Base-by-base conservation (phyloP, 2,888 invertebrate genomes). In the Heteropelma amictum region DNA sequence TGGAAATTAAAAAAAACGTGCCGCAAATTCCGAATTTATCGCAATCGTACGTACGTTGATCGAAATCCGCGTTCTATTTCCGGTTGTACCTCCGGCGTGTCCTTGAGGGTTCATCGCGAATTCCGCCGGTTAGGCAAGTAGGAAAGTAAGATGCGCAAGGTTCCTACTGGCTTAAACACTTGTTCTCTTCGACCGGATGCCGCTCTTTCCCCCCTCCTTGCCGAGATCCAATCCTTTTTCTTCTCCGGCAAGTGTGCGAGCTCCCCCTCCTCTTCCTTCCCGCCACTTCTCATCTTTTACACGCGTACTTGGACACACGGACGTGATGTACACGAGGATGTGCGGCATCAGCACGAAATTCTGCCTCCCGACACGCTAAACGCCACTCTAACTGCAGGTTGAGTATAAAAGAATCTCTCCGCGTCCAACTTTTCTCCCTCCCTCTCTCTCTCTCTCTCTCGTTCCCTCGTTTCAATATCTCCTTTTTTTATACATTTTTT, bases 131-230 rank as follows among this genome's bases (percentile, higher is more conserved):
- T 49, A 19, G 38, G 26, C 10, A 35, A 19, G 26, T 49, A n/a
- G 51, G 38, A 3, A 26, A 54, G 42, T 28, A 35, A 8, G 7
- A 10, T 28, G 45, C 10, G 54, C 33, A 47, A 70, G 63, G 63
- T 63, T 63, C 63, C 63, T 40, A 71, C 64, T 58, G 56, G 64
- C 51, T 64, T 77, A 80, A 83, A 81, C 79, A 77, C 76, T 73
- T 60, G 69, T 77, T 77, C 81, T 78, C 81, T 69, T 69, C 82
- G 77, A 82, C 85, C 86, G 86, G 86, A 86, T 86, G 80, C 58
- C 69, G 53, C 19, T 14, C 42, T 35, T 49, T 51, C 69, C 69
- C 73, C 63, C 35, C n/a, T 21, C 26, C 28, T 28, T 49, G 10
- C 14, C 42, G 26, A 26, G 12, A 47, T 53, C n/a, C n/a, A 61